These are phyloP conservation scores for Megaustenia siamemsis DNA, from an alignment of 2,888 invertebrate species.

Conservation along the genomic window DNA sequence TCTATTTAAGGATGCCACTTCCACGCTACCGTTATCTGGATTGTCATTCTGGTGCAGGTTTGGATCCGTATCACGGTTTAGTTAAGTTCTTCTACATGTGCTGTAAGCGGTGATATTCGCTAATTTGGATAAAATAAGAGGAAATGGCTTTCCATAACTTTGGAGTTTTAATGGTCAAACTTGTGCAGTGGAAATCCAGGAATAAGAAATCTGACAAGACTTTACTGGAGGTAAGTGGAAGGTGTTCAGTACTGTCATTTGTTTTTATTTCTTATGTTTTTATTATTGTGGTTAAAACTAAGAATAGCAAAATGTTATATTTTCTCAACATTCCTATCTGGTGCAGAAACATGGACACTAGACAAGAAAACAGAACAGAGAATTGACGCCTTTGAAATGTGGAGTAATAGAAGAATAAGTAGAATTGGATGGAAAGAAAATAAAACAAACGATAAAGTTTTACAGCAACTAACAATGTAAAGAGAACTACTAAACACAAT, in stretches of 20 bases:
- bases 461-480: too few species aligned
- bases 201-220: constrained; percentile 16
- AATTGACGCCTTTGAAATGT: too few species aligned
- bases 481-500: too few species aligned
- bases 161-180: constrained; percentile 50
- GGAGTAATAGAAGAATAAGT: too few species aligned
- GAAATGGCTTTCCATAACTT: constrained; percentile 47
- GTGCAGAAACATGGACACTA: too few species aligned
- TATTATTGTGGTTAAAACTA: background rate
- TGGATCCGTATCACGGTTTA: too few species aligned
- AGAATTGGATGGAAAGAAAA: too few species aligned
- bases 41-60: background rate
- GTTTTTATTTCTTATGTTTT: background rate
- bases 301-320: too few species aligned
- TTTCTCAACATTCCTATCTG: too few species aligned
- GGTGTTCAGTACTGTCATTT: background rate
- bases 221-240: background rate
- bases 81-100: background rate
- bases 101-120: background rate
- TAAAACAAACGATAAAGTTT: too few species aligned
- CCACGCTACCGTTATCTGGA: background rate
- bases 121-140: constrained; percentile 12
- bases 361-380: too few species aligned
- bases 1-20: background rate
- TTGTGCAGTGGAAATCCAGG: constrained; percentile 51